Conservation (phyloP, 2,797 vertebrate genomes). For the Hapalemur alaotrensis region DNA sequence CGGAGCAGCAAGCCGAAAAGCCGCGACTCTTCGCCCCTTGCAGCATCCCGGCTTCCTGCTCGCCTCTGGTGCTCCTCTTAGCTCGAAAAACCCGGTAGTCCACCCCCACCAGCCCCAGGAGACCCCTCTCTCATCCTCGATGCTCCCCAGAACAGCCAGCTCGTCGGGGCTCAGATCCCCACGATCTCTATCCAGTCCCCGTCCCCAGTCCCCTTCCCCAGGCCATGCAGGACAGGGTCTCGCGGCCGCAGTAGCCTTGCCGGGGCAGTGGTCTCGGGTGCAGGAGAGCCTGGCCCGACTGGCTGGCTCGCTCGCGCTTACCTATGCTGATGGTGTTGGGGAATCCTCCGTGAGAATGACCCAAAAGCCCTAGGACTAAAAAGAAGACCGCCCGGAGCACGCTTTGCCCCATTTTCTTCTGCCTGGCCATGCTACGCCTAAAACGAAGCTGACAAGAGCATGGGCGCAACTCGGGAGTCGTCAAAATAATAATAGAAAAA, state of each 20-base stretch:
- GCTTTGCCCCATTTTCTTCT: constrained; percentile 94
- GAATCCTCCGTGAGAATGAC: constrained; percentile 92
- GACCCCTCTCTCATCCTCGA: constrained; percentile 38
- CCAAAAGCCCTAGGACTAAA: constrained; percentile 92
- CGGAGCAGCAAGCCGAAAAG: constrained; percentile 31
- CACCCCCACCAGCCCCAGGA: constrained; percentile 21
- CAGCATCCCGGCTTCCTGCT: constrained; percentile 31
- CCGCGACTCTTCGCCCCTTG: constrained; percentile 50
- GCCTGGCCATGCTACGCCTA: constrained; percentile 90
- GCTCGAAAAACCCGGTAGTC: neutral
- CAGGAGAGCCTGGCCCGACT: neutral
- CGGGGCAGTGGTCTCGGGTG: constrained; percentile 51
- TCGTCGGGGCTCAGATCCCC: neutral
- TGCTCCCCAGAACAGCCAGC: neutral
- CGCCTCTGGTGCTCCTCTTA: neutral
- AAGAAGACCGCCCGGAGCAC: constrained; percentile 86
- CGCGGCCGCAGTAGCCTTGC: neutral
- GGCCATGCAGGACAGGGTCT: constrained; percentile 57
- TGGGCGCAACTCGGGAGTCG: constrained; percentile 88
- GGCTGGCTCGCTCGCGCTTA: constrained; percentile 83
- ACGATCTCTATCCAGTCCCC: neutral
- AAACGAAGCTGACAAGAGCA: constrained; percentile 89
- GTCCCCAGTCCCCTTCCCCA: constrained; percentile 23
- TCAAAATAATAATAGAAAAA: constrained; percentile 77
- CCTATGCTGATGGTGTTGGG: constrained; percentile 99